phyloP scores from a whole-genome alignment of 2,113 vertebrate species.

The Oenanthe oenanthe region DNA sequence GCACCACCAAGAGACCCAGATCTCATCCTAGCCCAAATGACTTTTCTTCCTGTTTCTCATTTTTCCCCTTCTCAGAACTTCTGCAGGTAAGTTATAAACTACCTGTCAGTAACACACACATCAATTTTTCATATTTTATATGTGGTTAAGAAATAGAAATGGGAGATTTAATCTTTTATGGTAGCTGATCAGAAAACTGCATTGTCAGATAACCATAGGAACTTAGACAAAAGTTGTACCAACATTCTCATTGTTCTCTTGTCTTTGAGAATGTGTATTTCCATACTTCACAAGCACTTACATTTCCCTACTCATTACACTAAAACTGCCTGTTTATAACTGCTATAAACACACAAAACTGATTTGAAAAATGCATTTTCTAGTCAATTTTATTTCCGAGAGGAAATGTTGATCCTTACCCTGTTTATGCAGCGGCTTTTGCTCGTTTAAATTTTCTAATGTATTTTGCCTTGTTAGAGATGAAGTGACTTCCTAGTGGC shows the following conservation, averaged over 20 bases:
- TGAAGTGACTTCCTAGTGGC: background rate
- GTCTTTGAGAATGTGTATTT: background rate
- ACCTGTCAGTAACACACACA: background rate
- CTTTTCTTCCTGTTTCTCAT: background rate
- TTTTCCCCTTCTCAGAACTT: background rate
- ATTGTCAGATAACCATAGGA: background rate
- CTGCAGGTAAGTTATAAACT: background rate
- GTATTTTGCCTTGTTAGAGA: background rate
- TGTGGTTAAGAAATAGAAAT: background rate
- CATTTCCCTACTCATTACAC: background rate
- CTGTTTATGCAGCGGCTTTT: background rate
- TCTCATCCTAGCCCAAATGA: background rate
- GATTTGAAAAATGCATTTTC: background rate
- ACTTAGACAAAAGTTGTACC: background rate
- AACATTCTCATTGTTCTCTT: background rate
- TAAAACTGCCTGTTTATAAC: background rate
- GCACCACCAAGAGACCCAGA: background rate
- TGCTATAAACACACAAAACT: background rate
- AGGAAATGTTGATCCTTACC: background rate
- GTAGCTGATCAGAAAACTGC: background rate
- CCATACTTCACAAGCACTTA: background rate
- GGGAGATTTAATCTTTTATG: background rate
- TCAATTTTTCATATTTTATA: background rate
- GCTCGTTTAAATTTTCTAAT: slow-evolving; percentile 16
- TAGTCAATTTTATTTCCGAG: slow-evolving; percentile 14